Conservation (phyloP, 2,888 invertebrate genomes). For the Acanthopleura granulata region DNA sequence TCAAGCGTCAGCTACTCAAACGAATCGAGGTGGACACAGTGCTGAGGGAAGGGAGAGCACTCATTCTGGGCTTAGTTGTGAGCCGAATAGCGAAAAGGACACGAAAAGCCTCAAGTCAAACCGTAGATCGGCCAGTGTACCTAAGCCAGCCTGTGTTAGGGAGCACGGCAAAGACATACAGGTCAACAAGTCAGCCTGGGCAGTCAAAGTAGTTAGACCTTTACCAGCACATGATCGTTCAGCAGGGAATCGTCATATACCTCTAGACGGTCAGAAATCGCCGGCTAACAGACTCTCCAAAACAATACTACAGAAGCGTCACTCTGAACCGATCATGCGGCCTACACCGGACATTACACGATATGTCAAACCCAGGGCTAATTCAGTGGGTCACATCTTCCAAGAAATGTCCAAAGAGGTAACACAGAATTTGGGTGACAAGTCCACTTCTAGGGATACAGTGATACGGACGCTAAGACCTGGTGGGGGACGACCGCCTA, state of each 20-base stretch:
- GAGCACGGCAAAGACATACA: no score
- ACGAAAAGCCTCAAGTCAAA: background rate
- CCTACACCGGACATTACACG: background rate
- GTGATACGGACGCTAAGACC: no score
- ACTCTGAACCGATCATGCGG: background rate
- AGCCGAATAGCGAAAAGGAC: background rate
- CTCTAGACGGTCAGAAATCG: no score
- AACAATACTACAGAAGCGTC: background rate
- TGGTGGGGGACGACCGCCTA: no score
- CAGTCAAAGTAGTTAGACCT: no score
- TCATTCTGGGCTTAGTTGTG: background rate
- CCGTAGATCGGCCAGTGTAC: background rate
- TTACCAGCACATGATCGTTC: no score
- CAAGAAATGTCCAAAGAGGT: background rate
- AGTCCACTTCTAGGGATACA: no score
- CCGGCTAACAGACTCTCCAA: no score
- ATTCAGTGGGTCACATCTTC: background rate
- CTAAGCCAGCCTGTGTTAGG: background rate
- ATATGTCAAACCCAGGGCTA: background rate
- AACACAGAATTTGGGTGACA: no score
- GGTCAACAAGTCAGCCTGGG: no score
- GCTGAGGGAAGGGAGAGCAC: background rate
- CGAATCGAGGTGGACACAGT: background rate
- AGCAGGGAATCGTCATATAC: no score
- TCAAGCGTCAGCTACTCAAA: background rate